phyloP scores from a whole-genome alignment of 2,797 vertebrate species.

The Pseudotriccus pelzelni region DNA sequence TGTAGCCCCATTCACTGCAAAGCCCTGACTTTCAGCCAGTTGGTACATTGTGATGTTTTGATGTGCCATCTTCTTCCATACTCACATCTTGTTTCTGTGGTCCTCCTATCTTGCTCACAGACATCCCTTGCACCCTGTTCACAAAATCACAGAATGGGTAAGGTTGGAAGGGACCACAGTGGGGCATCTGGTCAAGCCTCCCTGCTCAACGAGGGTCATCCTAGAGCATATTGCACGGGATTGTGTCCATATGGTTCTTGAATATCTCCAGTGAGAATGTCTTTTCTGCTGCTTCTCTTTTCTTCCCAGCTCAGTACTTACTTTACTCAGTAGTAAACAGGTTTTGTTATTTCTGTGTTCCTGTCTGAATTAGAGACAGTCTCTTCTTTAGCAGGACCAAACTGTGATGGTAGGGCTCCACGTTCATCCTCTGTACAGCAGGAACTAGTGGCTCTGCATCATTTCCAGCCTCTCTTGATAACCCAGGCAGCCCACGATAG shows the following conservation, averaged over 20 bases:
- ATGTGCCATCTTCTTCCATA: not conserved
- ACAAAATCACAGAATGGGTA: not conserved
- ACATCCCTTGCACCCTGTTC: not conserved
- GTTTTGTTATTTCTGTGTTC: not conserved
- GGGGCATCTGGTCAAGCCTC: too few species aligned
- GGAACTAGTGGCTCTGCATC: not conserved
- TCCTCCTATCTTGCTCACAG: not conserved
- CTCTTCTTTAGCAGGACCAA: not conserved
- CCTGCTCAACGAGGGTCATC: not conserved
- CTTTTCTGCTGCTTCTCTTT: not conserved
- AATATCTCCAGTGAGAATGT: not conserved
- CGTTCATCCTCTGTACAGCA: fast-evolving
- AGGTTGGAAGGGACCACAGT: not conserved
- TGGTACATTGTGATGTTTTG: not conserved
- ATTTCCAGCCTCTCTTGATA: not conserved
- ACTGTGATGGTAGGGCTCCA: not conserved
- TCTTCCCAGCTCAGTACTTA: not conserved
- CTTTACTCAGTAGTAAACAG: not conserved
- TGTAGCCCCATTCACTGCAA: not conserved
- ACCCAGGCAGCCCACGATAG: not conserved
- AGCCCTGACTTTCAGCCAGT: not conserved
- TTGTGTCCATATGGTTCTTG: not conserved
- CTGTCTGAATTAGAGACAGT: not conserved
- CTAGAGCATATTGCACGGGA: not conserved
- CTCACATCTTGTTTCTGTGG: not conserved